phyloP scores from a whole-genome alignment of 23 tunicate species.

The Halocynthia roretzi region DNA sequence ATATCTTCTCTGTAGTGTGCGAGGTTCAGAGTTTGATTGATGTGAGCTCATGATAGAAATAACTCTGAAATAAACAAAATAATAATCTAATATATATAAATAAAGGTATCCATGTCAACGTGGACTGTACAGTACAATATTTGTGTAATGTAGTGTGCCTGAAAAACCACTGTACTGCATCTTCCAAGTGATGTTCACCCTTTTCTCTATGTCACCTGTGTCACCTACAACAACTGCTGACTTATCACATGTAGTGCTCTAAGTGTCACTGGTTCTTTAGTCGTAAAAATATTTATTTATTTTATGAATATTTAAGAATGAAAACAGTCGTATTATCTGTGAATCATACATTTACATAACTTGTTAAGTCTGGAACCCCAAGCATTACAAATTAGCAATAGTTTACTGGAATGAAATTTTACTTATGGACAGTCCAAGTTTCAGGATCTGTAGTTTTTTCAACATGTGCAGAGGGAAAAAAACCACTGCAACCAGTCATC shows the following conservation, averaged over 20 bases:
- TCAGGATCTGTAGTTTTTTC: constrained; percentile 77
- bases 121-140: too few relatives aligned
- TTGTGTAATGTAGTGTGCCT: too few relatives aligned
- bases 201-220: too few relatives aligned
- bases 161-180: too few relatives aligned
- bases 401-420: not conserved
- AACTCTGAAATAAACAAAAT: not conserved
- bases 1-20: constrained; percentile 39
- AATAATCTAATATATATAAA: too few relatives aligned
- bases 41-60: not conserved
- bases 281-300: too few relatives aligned
- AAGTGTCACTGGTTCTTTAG: too few relatives aligned
- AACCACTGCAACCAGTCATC: constrained; percentile 94
- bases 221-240: too few relatives aligned
- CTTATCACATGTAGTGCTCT: too few relatives aligned
- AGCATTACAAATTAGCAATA: not conserved
- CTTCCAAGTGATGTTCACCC: too few relatives aligned
- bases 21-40: constrained; percentile 1
- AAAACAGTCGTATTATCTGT: not conserved
- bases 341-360: not conserved
- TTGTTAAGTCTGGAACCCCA: constrained; percentile 1
- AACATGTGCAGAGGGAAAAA: constrained; percentile 68
- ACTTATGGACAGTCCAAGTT: constrained; percentile 94
- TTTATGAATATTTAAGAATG: not conserved
- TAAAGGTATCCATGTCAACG: too few relatives aligned